Base-by-base conservation (phyloP, 2,113 vertebrate species). In the Actenoides lindsayi region DNA sequence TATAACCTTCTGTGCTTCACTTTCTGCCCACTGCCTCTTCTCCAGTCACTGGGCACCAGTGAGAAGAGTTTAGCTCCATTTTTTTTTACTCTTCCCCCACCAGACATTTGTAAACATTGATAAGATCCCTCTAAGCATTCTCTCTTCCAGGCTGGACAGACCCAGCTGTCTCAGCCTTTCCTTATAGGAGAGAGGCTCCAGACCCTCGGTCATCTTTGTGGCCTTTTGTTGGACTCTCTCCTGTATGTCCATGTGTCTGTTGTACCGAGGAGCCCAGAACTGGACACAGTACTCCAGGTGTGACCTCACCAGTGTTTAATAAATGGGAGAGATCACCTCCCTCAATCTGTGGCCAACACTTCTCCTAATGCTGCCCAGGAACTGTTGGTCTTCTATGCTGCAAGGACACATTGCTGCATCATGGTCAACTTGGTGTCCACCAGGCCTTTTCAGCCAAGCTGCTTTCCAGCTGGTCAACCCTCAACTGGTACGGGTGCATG, bases 271-370 rank as follows among this genome's bases (percentile, higher is more conserved):
- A 48, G 2, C 21, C 7, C 46, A 48, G 53, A 60, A 62, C 6
- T 62, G 53, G 41, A 63, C 35, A 50, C 35, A 39, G 16, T 17
- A 48, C 30, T 56, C 35, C 11, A 50, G n/a, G 14, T 48, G 7
- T 68, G 44, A 42, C 19, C 44, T 74, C 37, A 74, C 5, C 19
- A 46, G 13, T 31, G 42, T 23, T 44, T 33, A 57, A 46, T 30
- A 39, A 57, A 73, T 7, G 15, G 25, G 15, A 67, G 57, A 16
- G 35, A 35, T 41, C n/a, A 46, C 5, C 20, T 67, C 7, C 33
- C 23, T 67, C 2, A 1, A 39, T 30, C 9, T 17, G 6, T 12
- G 39, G 18, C 20, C 56, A 69, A 6, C 0, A 2, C 13, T 41
- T 27, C 23, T 31, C 16, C 7, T 71, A 44, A 42, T 20, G 13